These are phyloP conservation scores for Agrilus biguttatus DNA, from an alignment of 2,888 invertebrate species.

Conservation along the genomic window DNA sequence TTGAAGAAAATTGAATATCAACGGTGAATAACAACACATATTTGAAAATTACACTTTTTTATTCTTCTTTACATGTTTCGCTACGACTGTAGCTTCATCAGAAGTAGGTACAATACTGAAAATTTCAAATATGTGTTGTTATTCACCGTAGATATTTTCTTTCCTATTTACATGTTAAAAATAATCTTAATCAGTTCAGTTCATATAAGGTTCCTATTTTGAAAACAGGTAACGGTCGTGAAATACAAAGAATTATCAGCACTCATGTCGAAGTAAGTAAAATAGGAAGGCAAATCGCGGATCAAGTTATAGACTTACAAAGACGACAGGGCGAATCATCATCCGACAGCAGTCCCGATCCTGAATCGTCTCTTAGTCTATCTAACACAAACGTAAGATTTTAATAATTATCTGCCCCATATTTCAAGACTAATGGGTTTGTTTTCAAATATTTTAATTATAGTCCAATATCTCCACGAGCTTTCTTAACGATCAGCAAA, in stretches of 20 bases:
- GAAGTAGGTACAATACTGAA: too few relatives aligned
- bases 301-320: slow-evolving; percentile 53
- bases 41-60: too few relatives aligned
- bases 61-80: too few relatives aligned
- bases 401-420: neutral
- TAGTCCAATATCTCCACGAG: slow-evolving; percentile 32
- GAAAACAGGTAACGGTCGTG: slow-evolving; percentile 35
- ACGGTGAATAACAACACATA: too few relatives aligned
- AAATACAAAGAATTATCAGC: slow-evolving; percentile 56
- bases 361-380: slow-evolving; percentile 20
- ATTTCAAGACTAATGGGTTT: neutral
- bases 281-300: slow-evolving; percentile 73
- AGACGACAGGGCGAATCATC: slow-evolving; percentile 37
- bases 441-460: slow-evolving; percentile 9
- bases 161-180: too few relatives aligned
- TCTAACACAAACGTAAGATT: slow-evolving; percentile 17
- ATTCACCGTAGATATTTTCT: too few relatives aligned
- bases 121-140: too few relatives aligned
- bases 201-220: slow-evolving; percentile 8
- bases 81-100: too few relatives aligned
- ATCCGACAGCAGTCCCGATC: slow-evolving; percentile 32
- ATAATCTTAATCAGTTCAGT: slow-evolving; percentile 6
- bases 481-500: slow-evolving; percentile 24
- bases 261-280: slow-evolving; percentile 71
- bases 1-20: too few relatives aligned